Conservation (phyloP, 2,797 vertebrate genomes). For the Echeneis naucrates region DNA sequence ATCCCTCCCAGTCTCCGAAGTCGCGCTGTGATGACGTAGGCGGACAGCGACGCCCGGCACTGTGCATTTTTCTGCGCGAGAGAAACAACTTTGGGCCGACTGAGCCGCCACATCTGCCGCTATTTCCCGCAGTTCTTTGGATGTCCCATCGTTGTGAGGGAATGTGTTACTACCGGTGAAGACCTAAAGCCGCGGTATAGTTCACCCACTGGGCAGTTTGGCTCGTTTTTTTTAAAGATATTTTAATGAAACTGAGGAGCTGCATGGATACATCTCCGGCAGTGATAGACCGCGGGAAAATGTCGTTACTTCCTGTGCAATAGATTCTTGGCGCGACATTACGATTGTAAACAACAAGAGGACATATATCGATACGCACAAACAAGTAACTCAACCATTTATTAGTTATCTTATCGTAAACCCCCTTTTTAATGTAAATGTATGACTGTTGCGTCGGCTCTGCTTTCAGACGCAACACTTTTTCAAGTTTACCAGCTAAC, state of each 20-base stretch:
- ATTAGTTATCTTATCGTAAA: not conserved
- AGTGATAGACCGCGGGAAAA: conserved; percentile 85
- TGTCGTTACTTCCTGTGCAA: conserved; percentile 83
- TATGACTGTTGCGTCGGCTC: not conserved
- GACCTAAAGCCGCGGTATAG: rapidly evolving
- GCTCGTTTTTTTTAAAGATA: not conserved
- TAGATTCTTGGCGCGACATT: conserved; percentile 82
- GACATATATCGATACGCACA: not conserved
- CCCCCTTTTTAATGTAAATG: rapidly evolving
- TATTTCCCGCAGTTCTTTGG: rapidly evolving
- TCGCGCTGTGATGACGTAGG: conserved; percentile 65
- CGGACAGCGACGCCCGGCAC: conserved; percentile 24
- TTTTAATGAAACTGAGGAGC: conserved; percentile 20
- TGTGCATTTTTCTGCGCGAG: conserved; percentile 6
- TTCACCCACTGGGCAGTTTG: rapidly evolving
- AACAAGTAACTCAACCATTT: conserved; percentile 28
- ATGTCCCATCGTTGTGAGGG: not conserved
- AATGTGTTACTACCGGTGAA: not conserved
- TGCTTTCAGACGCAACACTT: not conserved
- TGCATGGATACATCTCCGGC: conserved; percentile 2
- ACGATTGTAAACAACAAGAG: conserved; percentile 68
- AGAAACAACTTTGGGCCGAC: conserved; percentile 27
- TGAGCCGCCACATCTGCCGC: not conserved
- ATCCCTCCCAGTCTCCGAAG: not conserved
- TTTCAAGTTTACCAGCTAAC: not conserved